These are phyloP conservation scores for Scylla paramamosain DNA, from an alignment of 1,140 invertebrate species.

Conservation along the genomic window DNA sequence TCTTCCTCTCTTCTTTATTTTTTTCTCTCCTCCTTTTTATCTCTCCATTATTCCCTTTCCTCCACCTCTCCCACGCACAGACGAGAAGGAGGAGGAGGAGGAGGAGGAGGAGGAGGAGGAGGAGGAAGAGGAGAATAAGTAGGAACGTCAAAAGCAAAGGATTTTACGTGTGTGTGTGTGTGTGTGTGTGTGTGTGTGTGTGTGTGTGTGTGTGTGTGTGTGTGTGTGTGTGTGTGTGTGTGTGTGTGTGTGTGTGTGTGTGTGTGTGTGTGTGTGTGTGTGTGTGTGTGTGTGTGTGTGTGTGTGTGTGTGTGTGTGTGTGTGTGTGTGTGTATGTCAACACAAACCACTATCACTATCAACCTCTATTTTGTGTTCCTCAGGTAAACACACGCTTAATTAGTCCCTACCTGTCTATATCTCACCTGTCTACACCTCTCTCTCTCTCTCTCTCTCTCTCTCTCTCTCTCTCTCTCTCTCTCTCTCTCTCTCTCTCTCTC, in stretches of 20 bases:
- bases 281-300: slow-evolving; percentile 3
- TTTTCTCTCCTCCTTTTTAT: neutral
- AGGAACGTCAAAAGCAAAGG: neutral
- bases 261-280: neutral
- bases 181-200: neutral
- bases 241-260: slow-evolving; percentile 18
- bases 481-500: neutral
- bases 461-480: no score
- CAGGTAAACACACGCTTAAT: neutral
- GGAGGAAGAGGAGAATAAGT: neutral
- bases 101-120: no score
- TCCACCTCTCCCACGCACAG: no score
- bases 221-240: slow-evolving; percentile 1
- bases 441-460: neutral
- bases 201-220: slow-evolving; percentile 1
- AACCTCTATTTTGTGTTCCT: neutral
- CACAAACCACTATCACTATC: slow-evolving; percentile 9
- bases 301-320: slow-evolving; percentile 1
- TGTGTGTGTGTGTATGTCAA: neutral
- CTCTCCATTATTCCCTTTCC: neutral
- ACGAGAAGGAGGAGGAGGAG: no score
- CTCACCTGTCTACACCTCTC: neutral
- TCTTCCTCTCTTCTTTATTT: no score
- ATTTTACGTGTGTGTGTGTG: neutral
- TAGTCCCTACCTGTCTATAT: neutral